Evolutionary conservation across 1,140 invertebrate genomes (phyloP).

Genomic region (Reticulitermes speratus): DNA sequence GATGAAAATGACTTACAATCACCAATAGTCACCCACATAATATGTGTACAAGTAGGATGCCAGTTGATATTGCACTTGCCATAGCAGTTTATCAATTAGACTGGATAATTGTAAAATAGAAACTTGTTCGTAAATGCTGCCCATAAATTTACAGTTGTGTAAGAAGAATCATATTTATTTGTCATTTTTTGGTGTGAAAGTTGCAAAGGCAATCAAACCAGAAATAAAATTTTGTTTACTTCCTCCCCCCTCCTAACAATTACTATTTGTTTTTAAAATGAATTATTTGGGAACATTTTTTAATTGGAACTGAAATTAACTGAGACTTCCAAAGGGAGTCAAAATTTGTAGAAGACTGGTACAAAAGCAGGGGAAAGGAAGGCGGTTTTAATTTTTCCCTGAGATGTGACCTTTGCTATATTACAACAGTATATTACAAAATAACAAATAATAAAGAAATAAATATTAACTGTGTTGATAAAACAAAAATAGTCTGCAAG

Average conservation of each 20-base stretch:
- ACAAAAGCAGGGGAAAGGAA: neutral
- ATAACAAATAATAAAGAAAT: neutral
- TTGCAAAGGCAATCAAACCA: neutral
- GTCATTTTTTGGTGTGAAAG: neutral
- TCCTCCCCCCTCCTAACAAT: neutral
- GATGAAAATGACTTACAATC: neutral
- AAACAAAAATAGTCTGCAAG: constrained; percentile 11
- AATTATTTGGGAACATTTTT: neutral
- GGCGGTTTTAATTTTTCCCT: neutral
- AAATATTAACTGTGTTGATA: constrained; percentile 19
- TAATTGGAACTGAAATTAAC: neutral
- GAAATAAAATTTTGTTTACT: neutral
- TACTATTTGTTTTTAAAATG: neutral
- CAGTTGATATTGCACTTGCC: neutral
- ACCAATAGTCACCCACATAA: neutral
- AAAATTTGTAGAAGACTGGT: neutral
- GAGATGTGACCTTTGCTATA: neutral
- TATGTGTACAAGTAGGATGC: neutral
- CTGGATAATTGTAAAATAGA: constrained; percentile 17
- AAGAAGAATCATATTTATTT: neutral
- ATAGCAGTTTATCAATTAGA: neutral
- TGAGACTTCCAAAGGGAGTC: neutral
- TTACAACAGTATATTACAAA: constrained; percentile 3
- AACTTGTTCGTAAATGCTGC: constrained; percentile 15
- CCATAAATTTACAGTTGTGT: neutral